Base-by-base conservation (phyloP, 2,113 vertebrate species). In the Rynchops niger region DNA sequence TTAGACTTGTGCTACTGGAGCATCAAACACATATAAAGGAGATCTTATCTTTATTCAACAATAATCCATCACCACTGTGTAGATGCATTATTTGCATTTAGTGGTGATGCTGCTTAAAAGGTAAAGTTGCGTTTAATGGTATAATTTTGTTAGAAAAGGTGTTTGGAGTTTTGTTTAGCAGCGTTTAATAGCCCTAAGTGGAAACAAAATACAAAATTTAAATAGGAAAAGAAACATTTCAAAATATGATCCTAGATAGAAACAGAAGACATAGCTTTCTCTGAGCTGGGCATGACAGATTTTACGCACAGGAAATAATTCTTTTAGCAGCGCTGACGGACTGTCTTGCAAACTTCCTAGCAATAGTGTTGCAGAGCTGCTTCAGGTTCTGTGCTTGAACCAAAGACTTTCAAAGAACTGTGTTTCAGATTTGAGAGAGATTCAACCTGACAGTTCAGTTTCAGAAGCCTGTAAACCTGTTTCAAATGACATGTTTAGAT, bases 151-250 rank as follows among this genome's bases (percentile, higher is more conserved):
- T 86, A 88, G 71, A 88, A 92, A 91, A 96, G 58, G 42, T 94
- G 79, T 91, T 91, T 89, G 77, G 89, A 80, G 56, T 73, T 97
- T 82, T 93, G 62, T 76, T 93, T 56, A 76, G 86, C 74, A 89
- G 86, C 40, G 52, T 87, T 83, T 97, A 96, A 96, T 93, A 88
- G 62, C 93, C 77, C 63, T 76, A 89, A 90, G 45, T 83, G 83
- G 91, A 96, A 97, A 97, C 87, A 94, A 92, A 96, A 94, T 59
- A 92, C 30, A 74, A 83, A 93, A 81, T 96, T 90, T 90, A 94
- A 96, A 96, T 78, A 82, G 72, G 50, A 91, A 40, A 67, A 76
- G 42, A 79, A 93, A 59, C 70, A 91, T 83, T 93, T 95, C 66
- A 90, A 91, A 90, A 91, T 83, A 86, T 21, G 38, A 49, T 78